A percentile compares a stretch with the other conserved stretches of the same genome.
phyloP scores from a whole-genome alignment of 2,113 vertebrate species.

The Hypanus sabinus region DNA sequence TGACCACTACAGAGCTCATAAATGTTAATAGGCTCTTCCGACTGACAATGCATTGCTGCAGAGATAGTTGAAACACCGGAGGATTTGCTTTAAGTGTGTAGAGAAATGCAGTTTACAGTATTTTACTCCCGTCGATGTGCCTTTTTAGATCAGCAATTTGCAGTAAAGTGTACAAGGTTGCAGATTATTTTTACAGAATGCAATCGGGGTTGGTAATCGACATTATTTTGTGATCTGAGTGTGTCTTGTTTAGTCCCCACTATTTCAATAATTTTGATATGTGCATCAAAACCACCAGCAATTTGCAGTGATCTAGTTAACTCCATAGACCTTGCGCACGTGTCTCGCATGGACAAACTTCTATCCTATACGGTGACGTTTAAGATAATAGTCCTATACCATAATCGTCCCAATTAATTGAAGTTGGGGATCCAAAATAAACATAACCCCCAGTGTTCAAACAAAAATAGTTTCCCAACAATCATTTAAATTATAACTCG shows the following conservation, averaged over 20 bases:
- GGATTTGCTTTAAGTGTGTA: not conserved
- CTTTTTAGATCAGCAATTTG: not conserved
- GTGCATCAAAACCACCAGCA: not conserved
- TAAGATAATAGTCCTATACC: too few relatives aligned
- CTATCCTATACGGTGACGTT: not conserved
- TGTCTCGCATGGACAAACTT: not conserved
- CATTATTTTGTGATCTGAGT: not conserved
- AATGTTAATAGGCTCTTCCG: not conserved
- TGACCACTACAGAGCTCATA: not conserved
- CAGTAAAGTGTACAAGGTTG: not conserved
- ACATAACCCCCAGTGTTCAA: not conserved
- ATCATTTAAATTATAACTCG: not conserved
- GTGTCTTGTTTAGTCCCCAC: too few relatives aligned
- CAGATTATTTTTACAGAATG: not conserved
- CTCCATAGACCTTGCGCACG: not conserved
- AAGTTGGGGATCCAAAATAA: not conserved
- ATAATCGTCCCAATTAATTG: not conserved
- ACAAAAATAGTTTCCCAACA: not conserved
- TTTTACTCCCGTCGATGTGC: not conserved
- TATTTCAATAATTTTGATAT: not conserved
- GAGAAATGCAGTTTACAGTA: too few relatives aligned
- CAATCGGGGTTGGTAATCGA: not conserved
- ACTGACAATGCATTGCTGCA: not conserved
- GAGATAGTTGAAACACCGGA: not conserved
- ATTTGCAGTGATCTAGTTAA: not conserved